phyloP scores from a whole-genome alignment of 1,140 invertebrate genomes.

The Hormaphis cornu region DNA sequence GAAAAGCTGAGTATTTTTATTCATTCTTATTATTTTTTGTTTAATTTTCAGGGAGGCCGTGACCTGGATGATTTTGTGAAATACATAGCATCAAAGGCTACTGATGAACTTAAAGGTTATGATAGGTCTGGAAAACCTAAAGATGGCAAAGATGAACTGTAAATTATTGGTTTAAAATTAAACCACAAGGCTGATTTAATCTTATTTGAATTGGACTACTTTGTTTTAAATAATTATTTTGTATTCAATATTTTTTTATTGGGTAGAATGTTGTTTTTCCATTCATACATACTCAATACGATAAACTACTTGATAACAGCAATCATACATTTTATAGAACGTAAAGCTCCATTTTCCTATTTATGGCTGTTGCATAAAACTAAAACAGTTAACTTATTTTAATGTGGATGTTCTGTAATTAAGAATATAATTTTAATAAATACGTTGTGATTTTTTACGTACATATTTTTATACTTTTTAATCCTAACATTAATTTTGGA shows the following conservation, averaged over 20 bases:
- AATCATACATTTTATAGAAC: constrained; percentile 1
- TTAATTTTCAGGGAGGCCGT: constrained; percentile 64
- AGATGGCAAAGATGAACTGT: constrained; percentile 58
- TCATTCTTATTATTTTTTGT: neutral
- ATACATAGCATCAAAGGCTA: constrained; percentile 88
- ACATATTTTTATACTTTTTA: neutral
- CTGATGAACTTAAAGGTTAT: constrained; percentile 76
- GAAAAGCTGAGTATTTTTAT: constrained; percentile 4
- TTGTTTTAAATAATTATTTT: neutral
- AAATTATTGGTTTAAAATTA: constrained; percentile 38
- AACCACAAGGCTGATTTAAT: constrained; percentile 30
- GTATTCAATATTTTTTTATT: neutral
- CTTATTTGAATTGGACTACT: constrained; percentile 11
- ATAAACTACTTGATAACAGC: neutral
- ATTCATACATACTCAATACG: neutral
- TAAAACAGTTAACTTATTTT: neutral
- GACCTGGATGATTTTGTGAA: constrained; percentile 92
- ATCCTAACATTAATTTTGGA: neutral
- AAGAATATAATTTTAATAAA: constrained; percentile 25
- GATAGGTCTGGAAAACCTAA: constrained; percentile 82
- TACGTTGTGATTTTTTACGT: constrained; percentile 26
- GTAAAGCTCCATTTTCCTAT: constrained; percentile 2
- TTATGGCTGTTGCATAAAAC: neutral
- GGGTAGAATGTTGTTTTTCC: neutral
- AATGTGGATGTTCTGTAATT: constrained; percentile 14